phyloP scores from a whole-genome alignment of 2,113 vertebrate genomes.

The Struthidea cinerea region DNA sequence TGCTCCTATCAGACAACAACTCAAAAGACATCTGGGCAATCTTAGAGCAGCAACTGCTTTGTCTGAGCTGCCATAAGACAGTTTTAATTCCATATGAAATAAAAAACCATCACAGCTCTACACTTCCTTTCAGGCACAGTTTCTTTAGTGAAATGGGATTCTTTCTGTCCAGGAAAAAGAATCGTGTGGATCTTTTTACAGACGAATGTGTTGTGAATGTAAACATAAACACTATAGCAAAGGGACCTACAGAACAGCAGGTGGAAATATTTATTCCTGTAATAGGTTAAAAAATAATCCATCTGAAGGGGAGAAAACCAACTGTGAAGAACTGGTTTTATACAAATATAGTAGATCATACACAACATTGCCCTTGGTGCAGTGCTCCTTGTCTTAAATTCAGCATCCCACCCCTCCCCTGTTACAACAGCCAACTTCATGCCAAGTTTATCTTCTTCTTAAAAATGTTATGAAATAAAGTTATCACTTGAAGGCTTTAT shows the following conservation, averaged over 20 bases:
- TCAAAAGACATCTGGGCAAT: background rate
- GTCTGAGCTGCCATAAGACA: background rate
- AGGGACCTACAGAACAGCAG: background rate
- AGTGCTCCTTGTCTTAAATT: background rate
- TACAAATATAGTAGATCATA: background rate
- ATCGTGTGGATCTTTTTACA: background rate
- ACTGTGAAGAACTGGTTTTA: background rate
- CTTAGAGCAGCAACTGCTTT: background rate
- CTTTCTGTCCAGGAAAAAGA: background rate
- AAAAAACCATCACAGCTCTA: fast-evolving
- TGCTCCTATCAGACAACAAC: background rate
- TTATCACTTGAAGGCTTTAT: background rate
- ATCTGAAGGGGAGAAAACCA: background rate
- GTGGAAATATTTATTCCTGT: background rate
- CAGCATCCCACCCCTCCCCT: background rate
- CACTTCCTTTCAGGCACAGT: background rate
- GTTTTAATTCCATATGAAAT: background rate
- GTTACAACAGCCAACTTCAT: background rate
- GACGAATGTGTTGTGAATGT: background rate
- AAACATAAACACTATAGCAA: background rate
- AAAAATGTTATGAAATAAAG: background rate
- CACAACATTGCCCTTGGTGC: background rate
- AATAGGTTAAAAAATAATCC: background rate
- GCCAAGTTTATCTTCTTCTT: background rate
- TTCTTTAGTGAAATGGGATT: background rate